phyloP scores from a whole-genome alignment of 2,113 vertebrate species.

The Anhinga rufa region DNA sequence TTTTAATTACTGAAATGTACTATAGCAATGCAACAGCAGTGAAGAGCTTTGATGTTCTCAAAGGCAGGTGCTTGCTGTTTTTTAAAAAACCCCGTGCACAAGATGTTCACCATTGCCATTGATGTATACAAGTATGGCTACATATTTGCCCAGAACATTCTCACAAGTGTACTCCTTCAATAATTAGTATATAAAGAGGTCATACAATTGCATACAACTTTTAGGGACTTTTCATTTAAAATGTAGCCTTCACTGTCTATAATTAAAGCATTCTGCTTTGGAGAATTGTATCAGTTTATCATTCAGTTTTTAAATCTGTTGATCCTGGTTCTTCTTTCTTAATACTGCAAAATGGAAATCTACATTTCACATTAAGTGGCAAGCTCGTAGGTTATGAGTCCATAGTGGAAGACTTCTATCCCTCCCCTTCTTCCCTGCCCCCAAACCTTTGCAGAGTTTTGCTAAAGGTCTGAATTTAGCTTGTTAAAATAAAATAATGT shows the following conservation, averaged over 20 bases:
- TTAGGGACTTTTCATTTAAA: background rate
- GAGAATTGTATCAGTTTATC: background rate
- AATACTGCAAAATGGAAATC: background rate
- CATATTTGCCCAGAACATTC: background rate
- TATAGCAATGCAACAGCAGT: background rate
- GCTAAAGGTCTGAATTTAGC: background rate
- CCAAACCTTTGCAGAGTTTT: background rate
- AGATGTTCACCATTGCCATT: background rate
- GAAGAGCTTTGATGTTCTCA: background rate
- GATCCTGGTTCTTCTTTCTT: background rate
- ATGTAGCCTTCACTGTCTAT: background rate
- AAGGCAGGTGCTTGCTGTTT: background rate
- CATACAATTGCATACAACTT: background rate
- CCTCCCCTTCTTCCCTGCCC: background rate
- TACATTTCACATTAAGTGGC: background rate
- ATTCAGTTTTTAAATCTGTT: background rate
- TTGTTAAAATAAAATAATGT: background rate
- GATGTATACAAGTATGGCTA: background rate
- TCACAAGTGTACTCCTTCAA: background rate
- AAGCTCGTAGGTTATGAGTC: background rate
- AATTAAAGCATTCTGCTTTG: background rate
- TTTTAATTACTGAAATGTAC: background rate
- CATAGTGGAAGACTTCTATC: background rate
- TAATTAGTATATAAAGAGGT: background rate
- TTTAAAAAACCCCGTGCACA: background rate